Conservation (phyloP, 64 coral and sea anemone species). For the Catalaphyllia jardinei region DNA sequence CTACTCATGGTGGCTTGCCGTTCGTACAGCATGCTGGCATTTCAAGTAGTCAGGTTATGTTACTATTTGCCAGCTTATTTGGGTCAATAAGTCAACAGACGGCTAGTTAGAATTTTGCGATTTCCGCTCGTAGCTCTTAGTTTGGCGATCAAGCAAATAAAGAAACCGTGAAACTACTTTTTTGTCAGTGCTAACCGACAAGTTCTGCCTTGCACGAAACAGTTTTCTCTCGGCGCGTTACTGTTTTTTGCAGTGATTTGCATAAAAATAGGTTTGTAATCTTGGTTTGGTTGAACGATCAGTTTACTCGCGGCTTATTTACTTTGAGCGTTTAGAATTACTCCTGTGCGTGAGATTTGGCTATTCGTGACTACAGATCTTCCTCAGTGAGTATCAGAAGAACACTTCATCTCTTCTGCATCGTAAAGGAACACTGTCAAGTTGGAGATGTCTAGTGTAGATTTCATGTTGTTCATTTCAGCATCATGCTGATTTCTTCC, state of each 20-base stretch:
- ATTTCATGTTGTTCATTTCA: slow-evolving; percentile 18
- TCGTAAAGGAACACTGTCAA: slow-evolving; percentile 1
- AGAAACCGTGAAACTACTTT: not conserved
- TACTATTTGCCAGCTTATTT: slow-evolving; percentile 49
- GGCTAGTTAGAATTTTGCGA: slow-evolving; percentile 42
- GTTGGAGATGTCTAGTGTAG: not conserved
- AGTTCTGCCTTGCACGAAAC: not conserved
- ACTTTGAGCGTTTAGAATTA: not conserved
- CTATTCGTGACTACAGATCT: slow-evolving; percentile 24
- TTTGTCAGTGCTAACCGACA: not conserved
- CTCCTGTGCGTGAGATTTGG: slow-evolving; percentile 33
- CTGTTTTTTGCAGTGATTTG: slow-evolving; percentile 27
- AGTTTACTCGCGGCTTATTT: slow-evolving; percentile 39
- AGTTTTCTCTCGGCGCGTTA: not conserved
- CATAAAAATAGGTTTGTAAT: slow-evolving; percentile 45
- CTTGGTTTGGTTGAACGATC: slow-evolving; percentile 18
- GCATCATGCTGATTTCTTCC: not conserved
- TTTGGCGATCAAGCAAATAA: not conserved
- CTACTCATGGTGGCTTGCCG: slow-evolving; percentile 10
- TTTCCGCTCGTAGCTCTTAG: slow-evolving; percentile 26
- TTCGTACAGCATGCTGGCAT: slow-evolving; percentile 46
- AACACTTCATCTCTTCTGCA: not conserved
- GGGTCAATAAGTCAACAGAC: slow-evolving; percentile 49
- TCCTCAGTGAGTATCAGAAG: not conserved
- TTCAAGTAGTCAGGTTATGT: slow-evolving; percentile 48